Base-by-base conservation (phyloP, 2,113 vertebrate genomes). In the Trachemys scripta region DNA sequence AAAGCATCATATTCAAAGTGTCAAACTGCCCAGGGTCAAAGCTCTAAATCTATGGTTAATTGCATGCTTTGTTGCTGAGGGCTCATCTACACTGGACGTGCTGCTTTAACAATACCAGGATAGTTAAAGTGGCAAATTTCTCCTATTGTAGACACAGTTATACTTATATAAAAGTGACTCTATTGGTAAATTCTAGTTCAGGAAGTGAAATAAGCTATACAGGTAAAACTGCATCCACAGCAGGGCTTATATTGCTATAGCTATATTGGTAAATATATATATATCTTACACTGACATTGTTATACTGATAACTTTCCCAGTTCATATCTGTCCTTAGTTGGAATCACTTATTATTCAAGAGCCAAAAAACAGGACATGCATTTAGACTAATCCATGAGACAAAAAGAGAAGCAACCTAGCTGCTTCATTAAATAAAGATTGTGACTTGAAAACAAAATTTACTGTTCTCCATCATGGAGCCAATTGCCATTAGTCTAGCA, bases 281-380 rank as follows among this genome's bases (percentile, higher is more conserved):
- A 1, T 35, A 47, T 69, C 11, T 45, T 1, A 27, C 65, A 72
- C 16, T 38, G 35, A n/a, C 17, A n/a, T 20, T 20, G 16, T 38
- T 72, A 72, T 13, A 45, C 57, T 83, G 4, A 16, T 69, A 35
- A 49, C n/a, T n/a, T 87, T 12, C 22, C 80, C 3, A 47, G 50
- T 50, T 62, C 42, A 94, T 85, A 57, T 31, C 69, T 85, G 62
- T 1, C 0, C 47, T 69, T 85, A 79, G 27, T 38, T 57, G 81
- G 59, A 83, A 11, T 7, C 2, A 0, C 5, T 24, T 5, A 0
- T 91, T 79, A 54, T 1, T 22, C 0, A 0, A 38, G 56, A 90
- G 31, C 27, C 1, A 2, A n/a, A 14, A 94, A 87, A 83, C 25
- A 84, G 16, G 2, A 13, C 59, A 54, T 0, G 0, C 31, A 80